Evolutionary conservation across 2,888 invertebrate species (phyloP), one percentile per base, ranked within the genome.

Genomic region (Pemphredon lugubris): DNA sequence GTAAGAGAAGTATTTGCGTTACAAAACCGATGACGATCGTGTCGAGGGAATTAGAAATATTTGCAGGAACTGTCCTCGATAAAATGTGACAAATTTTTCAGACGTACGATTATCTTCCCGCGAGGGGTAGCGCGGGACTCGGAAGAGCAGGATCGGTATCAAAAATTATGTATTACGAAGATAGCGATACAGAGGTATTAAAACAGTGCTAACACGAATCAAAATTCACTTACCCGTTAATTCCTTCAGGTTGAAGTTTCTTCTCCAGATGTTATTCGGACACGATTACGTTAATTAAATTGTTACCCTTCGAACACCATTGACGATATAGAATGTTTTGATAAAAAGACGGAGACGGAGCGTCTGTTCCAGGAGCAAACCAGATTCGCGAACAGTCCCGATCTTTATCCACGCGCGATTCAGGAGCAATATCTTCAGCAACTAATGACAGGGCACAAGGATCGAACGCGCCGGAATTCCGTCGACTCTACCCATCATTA

Each of bases 91-190:
- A 18, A 53, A 37, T 32, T 30, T 88, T 88, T 37, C 82, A 93
- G 93, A 93, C 93, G 4, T 92, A 93, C 73, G 93, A 93, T 54
- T 86, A 84, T 18, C 82, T 87, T 5, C 70, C 82, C 18, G 50
- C 65, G 7, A 69, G 73, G 39, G 73, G 70, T 6, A 66, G 39
- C 34, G 39, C 68, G 0, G 55, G 73, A 39, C 68, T 81, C 44
- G 78, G 81, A 61, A 80, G 84, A 73, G 81, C 87, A 2, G 42
- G 79, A 30, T 83, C 85, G 11, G 82, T 77, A 9, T 81, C 86
- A 5, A 87, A 85, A 67, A 82, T 83, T 11, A 65, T 85, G 45
- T 83, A 81, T 77, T 86, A 84, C 54, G 88, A 88, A 20, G 88
- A 88, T 55, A 89, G 87, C 75, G 89, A 89, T 55, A 83, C 82